phyloP scores from a whole-genome alignment of 2,113 vertebrate genomes.

The Colaptes auratus region DNA sequence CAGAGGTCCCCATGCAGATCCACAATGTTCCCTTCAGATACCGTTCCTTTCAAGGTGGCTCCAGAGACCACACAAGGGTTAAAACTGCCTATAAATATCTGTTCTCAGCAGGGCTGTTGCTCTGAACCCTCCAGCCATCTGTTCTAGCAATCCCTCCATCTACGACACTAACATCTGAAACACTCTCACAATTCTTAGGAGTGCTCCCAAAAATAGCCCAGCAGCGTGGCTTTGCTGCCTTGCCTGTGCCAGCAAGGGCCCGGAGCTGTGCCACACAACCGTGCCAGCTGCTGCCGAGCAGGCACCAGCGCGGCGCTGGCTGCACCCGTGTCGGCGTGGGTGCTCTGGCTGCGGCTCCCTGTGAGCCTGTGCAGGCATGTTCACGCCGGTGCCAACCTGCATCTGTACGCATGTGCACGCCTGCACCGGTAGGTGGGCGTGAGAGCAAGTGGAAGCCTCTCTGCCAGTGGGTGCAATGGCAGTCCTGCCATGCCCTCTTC shows the following conservation, averaged over 20 bases:
- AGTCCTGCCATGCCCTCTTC: accelerated
- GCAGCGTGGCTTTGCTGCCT: not conserved
- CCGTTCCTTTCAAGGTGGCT: constrained; percentile 32
- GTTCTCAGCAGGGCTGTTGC: constrained; percentile 77
- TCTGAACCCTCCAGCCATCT: constrained; percentile 81
- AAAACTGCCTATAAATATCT: constrained; percentile 80
- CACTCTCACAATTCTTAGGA: constrained; percentile 74
- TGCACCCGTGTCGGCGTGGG: not conserved
- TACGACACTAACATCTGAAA: constrained; percentile 79
- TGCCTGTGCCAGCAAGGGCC: not conserved
- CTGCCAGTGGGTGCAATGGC: not conserved
- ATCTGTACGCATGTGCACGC: not conserved
- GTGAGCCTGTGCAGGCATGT: not conserved
- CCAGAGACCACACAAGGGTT: constrained; percentile 67
- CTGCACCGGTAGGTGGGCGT: not conserved
- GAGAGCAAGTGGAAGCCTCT: not conserved
- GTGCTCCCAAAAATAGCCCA: constrained; percentile 78
- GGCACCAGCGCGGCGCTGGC: not conserved
- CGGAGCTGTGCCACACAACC: not conserved
- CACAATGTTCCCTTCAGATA: not conserved
- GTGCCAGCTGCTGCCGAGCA: not conserved
- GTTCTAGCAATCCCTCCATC: constrained; percentile 76
- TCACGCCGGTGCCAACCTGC: not conserved
- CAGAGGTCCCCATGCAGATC: not conserved
- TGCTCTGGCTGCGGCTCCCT: not conserved